Conservation (phyloP, 2,888 invertebrate species). For the Anodontia alba region DNA sequence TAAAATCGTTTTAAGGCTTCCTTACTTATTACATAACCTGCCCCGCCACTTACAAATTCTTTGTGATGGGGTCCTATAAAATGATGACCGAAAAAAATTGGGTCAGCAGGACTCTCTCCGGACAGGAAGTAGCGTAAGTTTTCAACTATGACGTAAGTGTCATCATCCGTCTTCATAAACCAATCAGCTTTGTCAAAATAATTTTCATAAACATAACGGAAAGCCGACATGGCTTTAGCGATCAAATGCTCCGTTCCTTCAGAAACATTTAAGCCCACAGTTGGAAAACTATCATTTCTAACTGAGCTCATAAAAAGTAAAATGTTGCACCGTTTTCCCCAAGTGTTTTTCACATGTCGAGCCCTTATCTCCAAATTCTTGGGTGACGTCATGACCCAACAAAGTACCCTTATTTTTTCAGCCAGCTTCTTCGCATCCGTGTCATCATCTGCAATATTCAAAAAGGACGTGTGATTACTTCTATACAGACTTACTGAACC, state of each 20-base stretch:
- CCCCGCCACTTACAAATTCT: not conserved
- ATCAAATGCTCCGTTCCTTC: constrained; percentile 96
- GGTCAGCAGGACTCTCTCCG: not conserved
- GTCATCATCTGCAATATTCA: no score
- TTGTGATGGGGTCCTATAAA: not conserved
- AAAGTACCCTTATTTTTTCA: constrained; percentile 91
- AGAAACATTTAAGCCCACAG: constrained; percentile 89
- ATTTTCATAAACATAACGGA: constrained; percentile 93
- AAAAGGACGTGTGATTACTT: no score
- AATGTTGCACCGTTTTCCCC: constrained; percentile 76
- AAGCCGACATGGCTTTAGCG: constrained; percentile 98
- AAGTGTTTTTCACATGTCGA: constrained; percentile 88
- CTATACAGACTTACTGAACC: no score
- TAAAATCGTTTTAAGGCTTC: not conserved
- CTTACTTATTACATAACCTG: not conserved
- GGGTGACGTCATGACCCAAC: constrained; percentile 98
- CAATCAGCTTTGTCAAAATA: constrained; percentile 89
- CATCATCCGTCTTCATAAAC: not conserved
- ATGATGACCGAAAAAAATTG: not conserved
- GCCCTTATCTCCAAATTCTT: constrained; percentile 95
- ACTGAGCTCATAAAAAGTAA: constrained; percentile 84
- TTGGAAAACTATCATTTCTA: constrained; percentile 90
- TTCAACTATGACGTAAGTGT: constrained; percentile 3
- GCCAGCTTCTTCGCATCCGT: no score
- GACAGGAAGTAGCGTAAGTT: not conserved